Conservation (phyloP, 2,888 invertebrate genomes). For the Elegia similella region DNA sequence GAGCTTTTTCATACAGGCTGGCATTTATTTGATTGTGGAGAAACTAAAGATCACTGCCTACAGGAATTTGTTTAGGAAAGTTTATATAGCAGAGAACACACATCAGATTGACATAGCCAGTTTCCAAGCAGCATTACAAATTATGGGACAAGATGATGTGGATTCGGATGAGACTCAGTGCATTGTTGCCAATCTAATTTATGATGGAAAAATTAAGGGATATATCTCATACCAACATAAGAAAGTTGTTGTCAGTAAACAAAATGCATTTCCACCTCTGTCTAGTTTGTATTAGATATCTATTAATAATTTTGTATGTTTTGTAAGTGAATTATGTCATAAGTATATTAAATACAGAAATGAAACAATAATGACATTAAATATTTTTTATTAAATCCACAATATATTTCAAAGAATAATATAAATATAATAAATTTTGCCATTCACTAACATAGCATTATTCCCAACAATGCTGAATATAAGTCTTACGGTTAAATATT, state of each 20-base stretch:
- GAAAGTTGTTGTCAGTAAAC: conserved; percentile 98
- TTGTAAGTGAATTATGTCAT: background rate
- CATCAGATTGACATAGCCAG: conserved; percentile 95
- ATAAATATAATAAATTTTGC: conserved; percentile 77
- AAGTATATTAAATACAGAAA: conserved; percentile 29
- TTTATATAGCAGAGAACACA: conserved; percentile 87
- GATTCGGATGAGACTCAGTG: conserved; percentile 97
- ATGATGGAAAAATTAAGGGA: conserved; percentile 98
- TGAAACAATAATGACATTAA: conserved; percentile 64
- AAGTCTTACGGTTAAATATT: conserved; percentile 54
- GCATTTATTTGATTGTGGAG: conserved; percentile 98
- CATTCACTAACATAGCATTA: conserved; percentile 63
- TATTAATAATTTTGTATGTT: background rate
- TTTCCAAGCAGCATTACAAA: conserved; percentile 90
- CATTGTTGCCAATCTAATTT: conserved; percentile 97
- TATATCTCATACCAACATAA: conserved; percentile 98
- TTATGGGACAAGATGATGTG: conserved; percentile 91
- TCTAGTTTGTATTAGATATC: conserved; percentile 78
- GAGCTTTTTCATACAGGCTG: conserved; percentile 95
- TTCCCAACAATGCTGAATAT: conserved; percentile 56
- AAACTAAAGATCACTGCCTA: conserved; percentile 97
- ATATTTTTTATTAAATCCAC: conserved; percentile 79
- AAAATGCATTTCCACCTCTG: conserved; percentile 95
- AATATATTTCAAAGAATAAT: conserved; percentile 81
- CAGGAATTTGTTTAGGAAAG: conserved; percentile 97